Conservation (phyloP, 1,140 invertebrate genomes). For the Caligus rogercresseyi region DNA sequence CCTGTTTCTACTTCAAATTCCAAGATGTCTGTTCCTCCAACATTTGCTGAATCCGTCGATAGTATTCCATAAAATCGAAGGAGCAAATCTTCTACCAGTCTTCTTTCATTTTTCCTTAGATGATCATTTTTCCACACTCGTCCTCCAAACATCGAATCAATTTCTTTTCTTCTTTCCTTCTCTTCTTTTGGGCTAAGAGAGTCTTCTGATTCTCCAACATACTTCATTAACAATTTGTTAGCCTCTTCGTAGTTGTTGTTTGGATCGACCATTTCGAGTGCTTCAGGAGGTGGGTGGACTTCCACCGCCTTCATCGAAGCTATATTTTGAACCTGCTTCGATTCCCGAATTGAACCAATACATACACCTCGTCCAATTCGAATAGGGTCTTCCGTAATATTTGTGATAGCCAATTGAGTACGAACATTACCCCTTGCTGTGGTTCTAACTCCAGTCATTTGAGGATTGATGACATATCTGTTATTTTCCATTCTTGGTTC, state of each 20-base stretch:
- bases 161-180: background rate
- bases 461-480: no score
- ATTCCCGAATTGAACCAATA: no score
- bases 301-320: no score
- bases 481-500: no score
- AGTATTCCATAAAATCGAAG: background rate
- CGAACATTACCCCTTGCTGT: no score
- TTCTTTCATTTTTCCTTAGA: background rate
- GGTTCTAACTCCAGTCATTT: no score
- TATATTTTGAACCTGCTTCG: no score
- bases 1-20: background rate
- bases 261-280: background rate
- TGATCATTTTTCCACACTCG: background rate
- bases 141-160: background rate
- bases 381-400: no score
- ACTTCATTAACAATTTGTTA: background rate
- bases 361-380: no score
- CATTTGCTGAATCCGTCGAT: background rate
- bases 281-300: background rate
- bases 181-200: background rate
- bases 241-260: background rate
- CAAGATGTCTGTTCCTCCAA: background rate
- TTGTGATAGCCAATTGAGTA: no score
- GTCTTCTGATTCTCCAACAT: background rate
- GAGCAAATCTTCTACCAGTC: background rate